Conservation (phyloP, 2,888 invertebrate species). For the Cacoxenus indagator region DNA sequence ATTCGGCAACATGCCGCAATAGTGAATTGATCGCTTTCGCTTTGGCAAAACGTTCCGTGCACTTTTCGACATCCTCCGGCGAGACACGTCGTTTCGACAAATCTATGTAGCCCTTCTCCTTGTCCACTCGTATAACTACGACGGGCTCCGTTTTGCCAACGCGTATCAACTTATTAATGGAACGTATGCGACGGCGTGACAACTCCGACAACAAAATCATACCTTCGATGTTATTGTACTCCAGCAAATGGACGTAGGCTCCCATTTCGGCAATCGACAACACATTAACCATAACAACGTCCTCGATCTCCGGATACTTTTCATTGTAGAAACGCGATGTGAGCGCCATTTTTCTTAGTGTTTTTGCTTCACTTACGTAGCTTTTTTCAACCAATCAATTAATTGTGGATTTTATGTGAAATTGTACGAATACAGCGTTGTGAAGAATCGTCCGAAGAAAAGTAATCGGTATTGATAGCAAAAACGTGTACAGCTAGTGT, state of each 20-base stretch:
- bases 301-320: conserved; percentile 97
- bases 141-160: conserved; percentile 99
- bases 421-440: background rate
- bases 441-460: background rate
- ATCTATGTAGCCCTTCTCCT: conserved; percentile 99
- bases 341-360: conserved; percentile 78
- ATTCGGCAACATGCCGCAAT: conserved; percentile 95
- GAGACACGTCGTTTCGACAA: conserved; percentile 98
- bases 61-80: conserved; percentile 97
- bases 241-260: conserved; percentile 96
- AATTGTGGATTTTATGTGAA: conserved; percentile 26
- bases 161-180: conserved; percentile 98
- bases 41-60: conserved; percentile 98
- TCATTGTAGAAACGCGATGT: conserved; percentile 97
- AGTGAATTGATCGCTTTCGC: conserved; percentile 99
- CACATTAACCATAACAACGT: conserved; percentile 99
- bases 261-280: conserved; percentile 99
- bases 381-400: conserved; percentile 35
- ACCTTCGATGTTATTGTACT: conserved; percentile 99
- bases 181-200: conserved; percentile 97
- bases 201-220: conserved; percentile 99
- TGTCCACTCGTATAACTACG: conserved; percentile 98
- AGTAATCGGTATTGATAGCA: conserved; percentile 27
- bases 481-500: conserved; percentile 44
- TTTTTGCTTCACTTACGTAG: background rate